Evolutionary conservation across 2,888 invertebrate genomes (phyloP).

Genomic region (Oscheius myriophilus): DNA sequence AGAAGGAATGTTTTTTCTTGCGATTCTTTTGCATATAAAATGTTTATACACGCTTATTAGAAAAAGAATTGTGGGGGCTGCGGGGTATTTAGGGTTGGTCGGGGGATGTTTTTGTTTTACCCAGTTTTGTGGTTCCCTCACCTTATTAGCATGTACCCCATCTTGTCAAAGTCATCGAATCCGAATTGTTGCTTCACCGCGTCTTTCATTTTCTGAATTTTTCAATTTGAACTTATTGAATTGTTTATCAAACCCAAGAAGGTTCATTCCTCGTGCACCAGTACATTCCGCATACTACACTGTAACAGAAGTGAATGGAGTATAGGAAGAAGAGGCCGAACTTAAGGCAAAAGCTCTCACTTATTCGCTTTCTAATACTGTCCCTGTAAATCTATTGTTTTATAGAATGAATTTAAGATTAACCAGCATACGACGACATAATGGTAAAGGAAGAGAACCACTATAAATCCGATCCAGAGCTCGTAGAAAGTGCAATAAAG

Average conservation of each 20-base stretch:
- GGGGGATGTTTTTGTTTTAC: no score
- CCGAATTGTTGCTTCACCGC: neutral
- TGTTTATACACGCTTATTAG: no score
- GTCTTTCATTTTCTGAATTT: conserved; percentile 1
- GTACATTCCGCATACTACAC: neutral
- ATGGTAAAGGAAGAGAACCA: neutral
- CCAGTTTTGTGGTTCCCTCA: no score
- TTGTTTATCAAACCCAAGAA: neutral
- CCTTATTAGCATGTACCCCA: conserved; percentile 1
- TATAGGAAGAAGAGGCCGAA: neutral
- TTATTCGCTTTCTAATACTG: no score
- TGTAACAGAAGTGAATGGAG: neutral
- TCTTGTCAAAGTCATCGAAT: neutral
- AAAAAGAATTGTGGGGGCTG: no score
- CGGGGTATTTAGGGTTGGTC: no score
- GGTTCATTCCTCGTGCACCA: neutral
- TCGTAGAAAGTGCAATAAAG: conserved; percentile 3
- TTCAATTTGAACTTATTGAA: no score
- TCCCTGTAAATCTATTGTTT: no score
- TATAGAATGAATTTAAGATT: no score
- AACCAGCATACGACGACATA: neutral
- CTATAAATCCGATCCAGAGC: conserved; percentile 1
- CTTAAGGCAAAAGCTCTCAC: neutral
- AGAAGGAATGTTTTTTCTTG: no score
- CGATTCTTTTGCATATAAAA: no score